A percentile compares a stretch with the other conserved stretches of the same genome.
Evolutionary conservation across 2,113 vertebrate genomes (phyloP).

Genomic region (Columba livia): DNA sequence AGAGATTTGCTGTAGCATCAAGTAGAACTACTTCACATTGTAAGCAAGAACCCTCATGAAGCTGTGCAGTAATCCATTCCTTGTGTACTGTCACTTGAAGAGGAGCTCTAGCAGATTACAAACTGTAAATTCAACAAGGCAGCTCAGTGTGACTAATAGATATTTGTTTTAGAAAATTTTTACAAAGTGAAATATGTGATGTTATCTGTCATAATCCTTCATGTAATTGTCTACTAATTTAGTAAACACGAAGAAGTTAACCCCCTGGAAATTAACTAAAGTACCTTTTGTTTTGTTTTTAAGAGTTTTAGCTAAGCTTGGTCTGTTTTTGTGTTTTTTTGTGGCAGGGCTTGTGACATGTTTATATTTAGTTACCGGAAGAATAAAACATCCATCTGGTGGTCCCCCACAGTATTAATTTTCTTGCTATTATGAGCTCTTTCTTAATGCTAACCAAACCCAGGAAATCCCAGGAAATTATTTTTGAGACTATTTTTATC

Average conservation of each 20-base stretch:
- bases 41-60: conserved; percentile 5
- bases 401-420: conserved; percentile 44
- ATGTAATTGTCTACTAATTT: neutral
- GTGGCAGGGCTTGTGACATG: neutral
- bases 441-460: conserved; percentile 61
- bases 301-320: conserved; percentile 44
- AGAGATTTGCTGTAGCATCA: neutral
- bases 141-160: neutral
- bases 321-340: conserved; percentile 47
- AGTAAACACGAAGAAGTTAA: neutral
- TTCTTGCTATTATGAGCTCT: conserved; percentile 63
- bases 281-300: neutral
- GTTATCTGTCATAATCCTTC: neutral
- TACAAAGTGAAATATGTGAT: neutral
- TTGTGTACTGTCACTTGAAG: conserved; percentile 1
- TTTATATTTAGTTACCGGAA: conserved; percentile 62
- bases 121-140: neutral
- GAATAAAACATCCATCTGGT: conserved; percentile 65
- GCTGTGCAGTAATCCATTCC: conserved; percentile 25
- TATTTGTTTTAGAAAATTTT: neutral
- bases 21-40: neutral
- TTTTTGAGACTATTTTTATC: conserved; percentile 57
- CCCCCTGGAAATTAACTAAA: neutral
- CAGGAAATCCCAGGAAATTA: conserved; percentile 73
- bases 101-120: conserved; percentile 36